Base-by-base conservation (phyloP, 2,113 vertebrate genomes). In the Hydrochoerus hydrochaeris region DNA sequence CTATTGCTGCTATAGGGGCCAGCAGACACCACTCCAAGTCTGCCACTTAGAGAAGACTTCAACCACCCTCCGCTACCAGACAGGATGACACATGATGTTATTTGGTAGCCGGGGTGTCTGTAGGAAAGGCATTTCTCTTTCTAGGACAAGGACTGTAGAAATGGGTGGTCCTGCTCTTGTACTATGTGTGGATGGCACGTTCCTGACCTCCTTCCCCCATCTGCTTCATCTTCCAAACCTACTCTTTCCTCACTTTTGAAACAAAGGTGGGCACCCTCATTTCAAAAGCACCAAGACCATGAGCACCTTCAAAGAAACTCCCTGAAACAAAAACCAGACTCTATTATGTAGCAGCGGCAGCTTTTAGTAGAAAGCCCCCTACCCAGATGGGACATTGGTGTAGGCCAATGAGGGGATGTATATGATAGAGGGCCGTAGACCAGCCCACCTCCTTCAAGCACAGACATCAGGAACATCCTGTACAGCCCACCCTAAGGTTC, bases 191-290 rank as follows among this genome's bases (percentile, higher is more conserved):
- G 22, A 28, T 62, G 46, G 28, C 24, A 57, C 0, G 28, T 17
- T 22, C 12, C 84, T 38, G 38, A 44, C 38, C 60, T 73, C 67
- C 77, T 62, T 16, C 16, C 17, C 57, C 46, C 71, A 38, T 17
- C 8, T 10, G 44, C 80, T 93, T 62, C 28, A 22, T 63, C 85
- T 62, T 91, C 80, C 10, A 91, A 97, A 46, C 41, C 41, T 57
- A 80, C 10, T 30, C 17, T 7, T 20, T 69, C 2, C n/a, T 87
- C 67, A 62, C 16, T 96, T 35, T 54, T 69, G 35, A 94, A 91
- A 78, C 22, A 71, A 80, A 26, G 10, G 85, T 65, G 30, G 69
- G 2, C 7, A 63, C 11, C 35, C 46, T 75, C 41, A 10, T 38
- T 5, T 20, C 58, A 88, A 13, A 96, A 93, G 17, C 84, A 84